Base-by-base conservation (phyloP, 2,113 vertebrate genomes). In the Peromyscus californicus region DNA sequence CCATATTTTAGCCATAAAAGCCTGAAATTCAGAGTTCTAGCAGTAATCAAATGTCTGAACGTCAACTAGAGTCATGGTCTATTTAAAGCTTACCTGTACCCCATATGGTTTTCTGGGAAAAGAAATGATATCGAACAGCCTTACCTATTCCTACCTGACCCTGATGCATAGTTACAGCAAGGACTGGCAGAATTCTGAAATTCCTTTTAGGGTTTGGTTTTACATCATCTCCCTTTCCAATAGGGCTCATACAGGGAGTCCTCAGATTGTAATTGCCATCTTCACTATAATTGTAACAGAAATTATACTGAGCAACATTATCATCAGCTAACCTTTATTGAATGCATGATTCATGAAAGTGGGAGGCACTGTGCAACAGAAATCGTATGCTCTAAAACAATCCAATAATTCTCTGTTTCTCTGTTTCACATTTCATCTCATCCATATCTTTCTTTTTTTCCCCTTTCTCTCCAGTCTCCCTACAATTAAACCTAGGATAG, bases 1-100 rank as follows among this genome's bases (percentile, higher is more conserved):
- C 51, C 9, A 22, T 48, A 84, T 70, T 97, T 97, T 96, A 79
- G 89, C 6, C 95, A 69, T 94, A 90, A 97, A 95, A 96, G 5
- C 7, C 5, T 63, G 6, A 90, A 76, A 70, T 69, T 93, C 54
- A 76, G 42, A 93, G 59, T 79, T 89, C 42, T 19, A 78, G 57
- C 17, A 36, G 45, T 79, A 48, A 54, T 33, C 22, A 51, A 54
- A 96, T 26, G 0, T 90, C 82, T 94, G 26, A 96, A 76, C 24
- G 87, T 59, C 69, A 74, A 54, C 63, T 79, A 72, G 12, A 95
- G 91, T 13, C 45, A 6, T 45, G 15, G 59, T 83, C 91, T 96
- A 80, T 91, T 95, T 97, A 92, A 93, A 96, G 78, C 59, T 96
- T 75, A 93, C 80, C 33, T 93, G 33, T 57, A 87, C 85, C 42